Percentiles rank a stretch among this genome's conserved stretches.
Evolutionary conservation across 1,140 invertebrate genomes (phyloP).

Genomic region (Myzus persicae): DNA sequence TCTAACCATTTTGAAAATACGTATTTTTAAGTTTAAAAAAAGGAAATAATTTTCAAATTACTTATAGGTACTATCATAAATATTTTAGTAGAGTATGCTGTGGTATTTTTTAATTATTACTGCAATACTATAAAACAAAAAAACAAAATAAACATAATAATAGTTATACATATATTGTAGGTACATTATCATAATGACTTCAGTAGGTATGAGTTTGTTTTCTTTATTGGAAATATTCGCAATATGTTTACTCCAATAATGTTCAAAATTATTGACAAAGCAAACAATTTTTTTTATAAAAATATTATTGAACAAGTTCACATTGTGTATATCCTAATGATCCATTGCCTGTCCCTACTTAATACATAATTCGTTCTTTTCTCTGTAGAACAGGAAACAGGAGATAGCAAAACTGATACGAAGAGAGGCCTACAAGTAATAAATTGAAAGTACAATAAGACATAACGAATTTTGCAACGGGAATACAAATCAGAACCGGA

Average conservation of each 20-base stretch:
- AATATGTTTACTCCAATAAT: neutral
- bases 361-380: neutral
- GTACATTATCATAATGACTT: neutral
- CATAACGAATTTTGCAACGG: slow-evolving; percentile 27
- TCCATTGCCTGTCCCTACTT: neutral
- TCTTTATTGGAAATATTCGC: neutral
- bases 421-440: too few species aligned
- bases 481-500: slow-evolving; percentile 21
- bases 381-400: neutral
- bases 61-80: too few species aligned
- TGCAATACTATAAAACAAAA: neutral
- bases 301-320: neutral
- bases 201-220: neutral
- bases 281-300: neutral
- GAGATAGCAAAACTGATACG: neutral
- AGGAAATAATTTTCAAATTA: too few species aligned
- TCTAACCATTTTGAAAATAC: neutral
- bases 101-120: too few species aligned
- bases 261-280: neutral
- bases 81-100: too few species aligned
- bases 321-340: neutral
- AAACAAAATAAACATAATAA: neutral
- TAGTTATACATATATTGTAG: too few species aligned
- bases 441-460: slow-evolving; percentile 45
- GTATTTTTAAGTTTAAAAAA: too few species aligned